Base-by-base conservation (phyloP, 2,797 vertebrate species). In the Phataginus tetradactyla region DNA sequence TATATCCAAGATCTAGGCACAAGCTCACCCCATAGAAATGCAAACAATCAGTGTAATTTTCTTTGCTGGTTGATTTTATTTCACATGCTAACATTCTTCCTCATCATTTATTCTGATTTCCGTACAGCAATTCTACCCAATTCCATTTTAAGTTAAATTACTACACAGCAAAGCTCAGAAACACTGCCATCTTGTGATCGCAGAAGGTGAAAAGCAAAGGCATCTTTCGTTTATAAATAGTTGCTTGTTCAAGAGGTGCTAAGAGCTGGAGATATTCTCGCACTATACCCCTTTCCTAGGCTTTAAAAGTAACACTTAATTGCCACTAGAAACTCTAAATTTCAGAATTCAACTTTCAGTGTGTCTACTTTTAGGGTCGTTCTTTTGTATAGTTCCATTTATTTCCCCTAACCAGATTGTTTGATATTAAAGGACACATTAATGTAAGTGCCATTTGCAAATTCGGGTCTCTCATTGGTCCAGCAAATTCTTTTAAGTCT, bases 181-280 rank as follows among this genome's bases (percentile, higher is more conserved):
- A 97, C 68, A 96, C 84, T 95, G 96, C 96, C 97, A 95, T 39
- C 97, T 97, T 27, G 94, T 96, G 97, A 55, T 72, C 68, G 39
- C 18, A 72, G 34, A 39, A 63, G 17, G 23, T 29, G 27, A 7
- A 45, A 59, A 39, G n/a, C 42, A 75, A 86, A 74, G 7, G 2
- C 8, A 55, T 63, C 13, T 15, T 69, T 11, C 39, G 27, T 32
- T 75, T 59, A 49, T 4, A n/a, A 72, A 45, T 11, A 45, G 45
- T 45, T 45, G 45, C 45, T 45, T 45, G 45, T 45, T n/a, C 4
- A 75, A 39, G 5, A 93, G 45, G 21, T 71, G n/a, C n/a, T 45
- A 34, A 91, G 72, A 55, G 39, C 42, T 74, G n/a, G 12, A 61
- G 37, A 74, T 3, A 23, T 68, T 45, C 49, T 63, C 12, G 75